Evolutionary conservation across 1,140 invertebrate genomes (phyloP), one percentile per base, ranked within the genome.

Genomic region (Pseudobourletiella spinata): DNA sequence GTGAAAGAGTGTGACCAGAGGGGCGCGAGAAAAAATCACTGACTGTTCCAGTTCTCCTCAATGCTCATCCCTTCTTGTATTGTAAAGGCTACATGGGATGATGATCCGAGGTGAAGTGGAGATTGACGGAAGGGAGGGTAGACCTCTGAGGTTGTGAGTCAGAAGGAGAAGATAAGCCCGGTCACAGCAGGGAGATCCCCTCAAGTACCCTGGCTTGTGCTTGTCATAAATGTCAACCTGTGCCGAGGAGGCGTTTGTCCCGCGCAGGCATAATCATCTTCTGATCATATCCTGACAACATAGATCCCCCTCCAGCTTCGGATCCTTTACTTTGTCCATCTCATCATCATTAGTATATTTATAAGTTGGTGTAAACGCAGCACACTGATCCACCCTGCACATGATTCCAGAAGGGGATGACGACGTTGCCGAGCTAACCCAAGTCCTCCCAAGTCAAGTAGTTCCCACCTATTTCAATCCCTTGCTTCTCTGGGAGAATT

Each of bases 151-250:
- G n/a, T n/a, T n/a, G n/a, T n/a, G n/a, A n/a, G n/a, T n/a, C n/a
- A n/a, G n/a, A n/a, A n/a, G n/a, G n/a, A n/a, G n/a, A n/a, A n/a
- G n/a, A n/a, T n/a, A n/a, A n/a, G n/a, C n/a, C n/a, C n/a, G n/a
- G n/a, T n/a, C 51, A 16, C 63, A 65, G 63, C 63, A 65, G 63
- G 63, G 57, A 54, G 54, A 61, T 56, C 50, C 35, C 48, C 32
- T 55, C 60, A 39, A 60, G 59, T 59, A 65, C 63, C 63, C 57
- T 43, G 39, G 24, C 54, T 60, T 54, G 57, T 61, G 51, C 59
- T 57, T 66, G 64, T 66, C 64, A 66, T 66, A 66, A 66, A 61
- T 66, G 64, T 66, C 64, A 66, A 66, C 39, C 48, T 61, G 51
- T 52, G 43, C 30, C 43, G 35, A 52, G 56, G 30, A 6, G 22